Evolutionary conservation across 1,140 invertebrate genomes (phyloP).

Genomic region (Galendromus occidentalis): DNA sequence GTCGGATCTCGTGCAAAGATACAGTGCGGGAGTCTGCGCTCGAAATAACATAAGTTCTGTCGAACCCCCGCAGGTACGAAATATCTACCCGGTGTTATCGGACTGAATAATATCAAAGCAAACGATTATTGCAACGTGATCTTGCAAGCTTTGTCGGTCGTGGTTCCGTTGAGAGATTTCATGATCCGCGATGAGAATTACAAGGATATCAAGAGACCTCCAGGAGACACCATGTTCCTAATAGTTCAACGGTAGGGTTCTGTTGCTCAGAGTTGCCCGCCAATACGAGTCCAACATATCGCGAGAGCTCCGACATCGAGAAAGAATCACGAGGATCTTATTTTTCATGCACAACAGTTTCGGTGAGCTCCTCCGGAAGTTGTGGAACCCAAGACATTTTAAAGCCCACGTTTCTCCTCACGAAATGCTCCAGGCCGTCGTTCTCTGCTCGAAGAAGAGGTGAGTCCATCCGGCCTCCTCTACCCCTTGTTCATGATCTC

Average conservation of each 20-base stretch:
- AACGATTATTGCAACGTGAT: constrained; percentile 99
- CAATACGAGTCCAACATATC: too few species aligned
- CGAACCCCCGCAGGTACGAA: neutral
- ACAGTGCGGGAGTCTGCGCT: too few species aligned
- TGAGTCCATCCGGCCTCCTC: neutral
- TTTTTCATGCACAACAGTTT: constrained; percentile 32
- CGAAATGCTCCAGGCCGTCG: constrained; percentile 98
- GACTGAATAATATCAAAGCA: constrained; percentile 96
- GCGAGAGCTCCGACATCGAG: too few species aligned
- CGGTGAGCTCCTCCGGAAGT: constrained; percentile 86
- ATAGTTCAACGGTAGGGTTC: constrained; percentile 50
- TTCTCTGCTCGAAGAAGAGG: constrained; percentile 85
- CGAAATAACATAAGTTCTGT: neutral
- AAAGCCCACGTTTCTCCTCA: constrained; percentile 98
- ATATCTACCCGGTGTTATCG: constrained; percentile 31
- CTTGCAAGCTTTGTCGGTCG: constrained; percentile 78
- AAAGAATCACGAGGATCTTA: too few species aligned
- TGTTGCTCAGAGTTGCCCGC: too few species aligned
- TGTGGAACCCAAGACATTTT: constrained; percentile 98
- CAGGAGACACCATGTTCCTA: constrained; percentile 74
- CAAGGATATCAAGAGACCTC: constrained; percentile 60
- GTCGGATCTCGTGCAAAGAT: too few species aligned
- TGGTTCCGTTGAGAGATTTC: constrained; percentile 77
- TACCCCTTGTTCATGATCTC: too few species aligned
- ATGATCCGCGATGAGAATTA: constrained; percentile 88